Base-by-base conservation (phyloP, 2,888 invertebrate species). In the Atrina japonica region DNA sequence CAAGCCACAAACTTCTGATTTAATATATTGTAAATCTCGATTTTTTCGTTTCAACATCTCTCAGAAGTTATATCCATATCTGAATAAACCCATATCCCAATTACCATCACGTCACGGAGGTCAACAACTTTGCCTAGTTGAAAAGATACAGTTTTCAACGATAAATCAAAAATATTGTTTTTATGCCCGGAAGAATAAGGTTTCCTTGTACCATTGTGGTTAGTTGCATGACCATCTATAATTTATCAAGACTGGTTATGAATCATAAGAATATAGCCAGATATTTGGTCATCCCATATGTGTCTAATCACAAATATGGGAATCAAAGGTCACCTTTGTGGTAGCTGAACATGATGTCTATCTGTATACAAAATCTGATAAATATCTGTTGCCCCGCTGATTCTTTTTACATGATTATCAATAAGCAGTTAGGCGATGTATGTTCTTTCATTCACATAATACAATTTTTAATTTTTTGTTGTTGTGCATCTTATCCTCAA, bases 61-160 rank as follows among this genome's bases (percentile, higher is more conserved):
- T 35, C 11, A 35, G 35, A 35, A 35, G 35, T 35, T 35, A 11
- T 35, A 35, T 35, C 5, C 35, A 35, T 35, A 35, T 35, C 35
- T 35, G 5, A 5, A 5, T 11, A 11, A 35, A 11, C 35, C 35
- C 35, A 35, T 35, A 35, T 35, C 35, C 5, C 35, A 7, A 11
- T 35, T 35, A 35, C 35, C 35, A 7, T 35, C 35, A 11, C 35
- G 11, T 35, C 35, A 35, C 35, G 35, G 6, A 35, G 35, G 35
- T 35, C 35, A 35, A 5, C 5, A 56, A 29, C 56, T 56, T 23
- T 56, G 56, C 30, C 11, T 35, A 14, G 16, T 29, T 18, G 53
- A 64, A 40, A 64, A 64, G 64, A 64, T 64, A 53, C 35, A 23
- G 41, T 64, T 64, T 53, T 53, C 64, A 64, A 64, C 52, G 52